Evolutionary conservation across 2,113 vertebrate genomes (phyloP).

Genomic region (Lynx canadensis): DNA sequence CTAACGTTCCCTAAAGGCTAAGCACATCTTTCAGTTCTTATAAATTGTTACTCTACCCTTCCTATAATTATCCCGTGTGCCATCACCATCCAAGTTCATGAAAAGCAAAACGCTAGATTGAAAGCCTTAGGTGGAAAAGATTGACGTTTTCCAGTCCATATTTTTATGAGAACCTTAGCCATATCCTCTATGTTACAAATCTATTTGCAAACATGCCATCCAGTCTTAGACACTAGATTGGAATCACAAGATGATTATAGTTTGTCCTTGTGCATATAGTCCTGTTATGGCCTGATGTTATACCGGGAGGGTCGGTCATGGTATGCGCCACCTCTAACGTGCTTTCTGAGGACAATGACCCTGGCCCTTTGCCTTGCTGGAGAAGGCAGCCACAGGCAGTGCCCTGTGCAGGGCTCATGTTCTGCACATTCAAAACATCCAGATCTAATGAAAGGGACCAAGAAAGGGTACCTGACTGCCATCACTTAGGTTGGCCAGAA

Average conservation of each 20-base stretch:
- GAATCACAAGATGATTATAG: neutral
- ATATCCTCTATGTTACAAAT: neutral
- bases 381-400: neutral
- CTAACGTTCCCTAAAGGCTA: neutral
- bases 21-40: neutral
- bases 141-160: neutral
- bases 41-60: neutral
- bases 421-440: neutral
- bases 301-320: neutral
- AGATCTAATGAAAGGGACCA: neutral
- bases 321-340: neutral
- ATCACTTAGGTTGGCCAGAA: neutral
- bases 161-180: neutral
- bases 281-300: neutral
- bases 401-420: accelerated
- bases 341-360: neutral
- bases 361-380: neutral
- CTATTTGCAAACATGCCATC: neutral
- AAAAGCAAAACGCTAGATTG: conserved; percentile 19
- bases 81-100: neutral
- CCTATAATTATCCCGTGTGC: neutral
- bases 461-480: accelerated
- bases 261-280: neutral
- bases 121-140: neutral
- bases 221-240: neutral